Percentiles rank a stretch among this genome's conserved stretches.
Conservation (phyloP, 2,113 vertebrate genomes). For the Hipposideros armiger region DNA sequence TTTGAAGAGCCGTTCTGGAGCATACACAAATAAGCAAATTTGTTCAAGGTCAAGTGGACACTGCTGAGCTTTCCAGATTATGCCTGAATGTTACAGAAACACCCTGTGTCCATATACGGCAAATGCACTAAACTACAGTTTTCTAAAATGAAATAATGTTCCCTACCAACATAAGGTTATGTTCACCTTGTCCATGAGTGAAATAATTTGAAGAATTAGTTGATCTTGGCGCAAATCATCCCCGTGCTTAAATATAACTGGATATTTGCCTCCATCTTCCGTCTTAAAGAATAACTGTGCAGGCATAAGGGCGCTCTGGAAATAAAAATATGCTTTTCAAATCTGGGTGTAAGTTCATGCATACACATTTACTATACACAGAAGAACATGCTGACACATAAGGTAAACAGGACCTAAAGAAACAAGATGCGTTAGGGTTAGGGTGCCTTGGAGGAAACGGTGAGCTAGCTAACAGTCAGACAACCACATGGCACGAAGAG, state of each 20-base stretch:
- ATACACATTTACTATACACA: background rate
- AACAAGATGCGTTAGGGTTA: background rate
- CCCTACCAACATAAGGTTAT: background rate
- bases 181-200: constrained; percentile 98
- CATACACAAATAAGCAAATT: background rate
- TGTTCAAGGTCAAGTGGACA: background rate
- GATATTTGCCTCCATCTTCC: constrained; percentile 95
- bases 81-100: background rate
- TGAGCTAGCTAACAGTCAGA: background rate
- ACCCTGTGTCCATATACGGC: background rate
- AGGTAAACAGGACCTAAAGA: background rate
- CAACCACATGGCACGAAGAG: background rate
- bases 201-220: constrained; percentile 99
- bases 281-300: constrained; percentile 98
- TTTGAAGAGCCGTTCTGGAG: background rate
- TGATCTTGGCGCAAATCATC: constrained; percentile 98
- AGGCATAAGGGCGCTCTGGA: constrained; percentile 98
- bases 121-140: background rate
- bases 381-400: background rate
- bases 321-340: constrained; percentile 41
- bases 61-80: background rate
- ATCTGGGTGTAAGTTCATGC: background rate
- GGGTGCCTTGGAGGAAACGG: background rate
- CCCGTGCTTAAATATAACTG: constrained; percentile 99
- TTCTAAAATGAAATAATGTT: background rate